Base-by-base conservation (phyloP, 2,888 invertebrate species). In the Oeneis ivallda region DNA sequence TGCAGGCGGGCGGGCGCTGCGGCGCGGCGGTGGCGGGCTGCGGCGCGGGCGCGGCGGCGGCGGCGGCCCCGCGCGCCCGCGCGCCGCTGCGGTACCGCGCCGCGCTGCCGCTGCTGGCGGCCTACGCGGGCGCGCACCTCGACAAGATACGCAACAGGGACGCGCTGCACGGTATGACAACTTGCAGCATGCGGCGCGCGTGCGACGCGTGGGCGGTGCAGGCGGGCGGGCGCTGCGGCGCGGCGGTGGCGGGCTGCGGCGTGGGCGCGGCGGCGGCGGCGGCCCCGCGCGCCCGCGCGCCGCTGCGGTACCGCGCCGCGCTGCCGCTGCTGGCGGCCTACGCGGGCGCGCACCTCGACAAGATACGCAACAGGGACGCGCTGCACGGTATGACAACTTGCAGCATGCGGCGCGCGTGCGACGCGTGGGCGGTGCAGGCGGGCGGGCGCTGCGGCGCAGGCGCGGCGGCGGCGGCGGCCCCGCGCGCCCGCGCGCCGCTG, bases 101-200 rank as follows among this genome's bases (percentile, higher is more conserved):
- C 2, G 19, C 76, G 34, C 76, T 86, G 74, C 87, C 87, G 19
- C 75, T 82, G 64, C 75, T 87, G 1, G 86, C 86, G 0, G 82
- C 78, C 0, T 82, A 85, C 75, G 79, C 81, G 0, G 71, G 59
- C 39, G 87, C 86, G 1, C 86, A 87, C 9, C 59, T 64, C 0
- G 81, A 83, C 2, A 88, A 88, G 79, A 85, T 89, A 3, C 65
- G 76, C 2, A 80, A 82, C 65, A 64, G 90, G 59, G 87, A 89
- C 56, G 79, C 79, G 0, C 15, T 87, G 66, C 89, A 89, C 53
- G 89, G 90, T 89, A 1, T 74, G 79, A 0, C 0, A 26, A n/a
- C 9, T n/a, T n/a, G n/a, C 70, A 84, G 84, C 5, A 76, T 85
- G 80, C 80, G 82, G 53, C 81, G 83, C 26, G 76, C 72, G 6